Evolutionary conservation across 2,888 invertebrate genomes (phyloP).

Genomic region (Helleia helle): DNA sequence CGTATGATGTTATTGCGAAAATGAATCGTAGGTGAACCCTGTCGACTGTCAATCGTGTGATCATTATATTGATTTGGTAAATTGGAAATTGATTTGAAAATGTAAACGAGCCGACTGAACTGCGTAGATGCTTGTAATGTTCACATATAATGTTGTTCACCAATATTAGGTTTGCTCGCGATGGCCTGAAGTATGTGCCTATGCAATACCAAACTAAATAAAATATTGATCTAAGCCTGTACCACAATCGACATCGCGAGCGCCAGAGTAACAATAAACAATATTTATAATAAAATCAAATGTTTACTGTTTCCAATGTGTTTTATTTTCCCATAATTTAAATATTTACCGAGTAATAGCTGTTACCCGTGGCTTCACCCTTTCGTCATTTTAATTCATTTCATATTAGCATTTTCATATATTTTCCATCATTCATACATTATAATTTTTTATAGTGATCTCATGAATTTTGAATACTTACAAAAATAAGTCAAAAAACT

Average conservation of each 20-base stretch:
- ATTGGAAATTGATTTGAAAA: slow-evolving; percentile 5
- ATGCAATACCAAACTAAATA: not conserved
- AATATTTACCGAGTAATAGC: no score
- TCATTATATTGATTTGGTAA: not conserved
- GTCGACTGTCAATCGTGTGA: slow-evolving; percentile 1
- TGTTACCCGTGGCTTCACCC: no score
- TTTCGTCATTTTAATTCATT: no score
- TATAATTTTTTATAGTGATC: no score
- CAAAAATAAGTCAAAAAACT: no score
- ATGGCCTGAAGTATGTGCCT: slow-evolving; percentile 29
- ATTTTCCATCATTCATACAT: no score
- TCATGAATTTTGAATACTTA: no score
- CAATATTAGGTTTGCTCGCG: slow-evolving; percentile 31
- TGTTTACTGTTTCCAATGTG: slow-evolving; percentile 63
- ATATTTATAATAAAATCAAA: slow-evolving; percentile 68
- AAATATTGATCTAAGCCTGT: slow-evolving; percentile 22
- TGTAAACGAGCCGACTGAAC: slow-evolving; percentile 50
- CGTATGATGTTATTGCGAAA: no score
- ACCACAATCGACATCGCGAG: slow-evolving; percentile 59
- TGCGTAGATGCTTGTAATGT: slow-evolving; percentile 36
- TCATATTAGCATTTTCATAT: no score
- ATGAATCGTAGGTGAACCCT: no score
- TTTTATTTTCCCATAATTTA: slow-evolving; percentile 38
- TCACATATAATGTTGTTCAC: no score
- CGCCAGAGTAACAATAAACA: slow-evolving; percentile 66